These are phyloP conservation scores for Gadus macrocephalus DNA, from an alignment of 2,113 vertebrate genomes.

Conservation along the genomic window DNA sequence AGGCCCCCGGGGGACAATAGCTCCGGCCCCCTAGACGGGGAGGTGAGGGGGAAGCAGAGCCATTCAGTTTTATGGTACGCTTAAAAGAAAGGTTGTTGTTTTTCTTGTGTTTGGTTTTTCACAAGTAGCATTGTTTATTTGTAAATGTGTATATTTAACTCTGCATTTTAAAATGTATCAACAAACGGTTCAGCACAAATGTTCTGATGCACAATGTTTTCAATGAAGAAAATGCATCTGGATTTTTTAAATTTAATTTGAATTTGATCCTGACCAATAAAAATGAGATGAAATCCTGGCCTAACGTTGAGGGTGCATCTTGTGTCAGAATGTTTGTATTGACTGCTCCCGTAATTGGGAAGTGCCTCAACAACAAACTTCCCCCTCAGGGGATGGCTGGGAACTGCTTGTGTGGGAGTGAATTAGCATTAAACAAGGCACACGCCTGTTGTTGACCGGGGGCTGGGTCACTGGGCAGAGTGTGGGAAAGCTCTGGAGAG, in stretches of 20 bases:
- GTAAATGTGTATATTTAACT: neutral
- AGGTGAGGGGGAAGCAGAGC: conserved; percentile 15
- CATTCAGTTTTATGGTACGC: conserved; percentile 21
- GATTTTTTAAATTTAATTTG: neutral
- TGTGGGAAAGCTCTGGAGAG: conserved; percentile 71
- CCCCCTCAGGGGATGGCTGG: conserved; percentile 18
- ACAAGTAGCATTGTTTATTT: neutral
- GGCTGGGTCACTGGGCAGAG: conserved; percentile 51
- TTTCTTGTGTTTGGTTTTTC: conserved; percentile 4
- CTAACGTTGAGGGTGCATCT: conserved; percentile 5
- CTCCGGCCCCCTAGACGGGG: conserved; percentile 33
- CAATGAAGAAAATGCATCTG: neutral
- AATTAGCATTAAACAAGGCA: conserved; percentile 73
- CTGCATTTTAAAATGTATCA: too few species aligned
- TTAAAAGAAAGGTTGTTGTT: conserved; percentile 19
- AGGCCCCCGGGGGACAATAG: conserved; percentile 50
- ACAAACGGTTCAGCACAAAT: too few species aligned
- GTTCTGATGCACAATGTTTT: too few species aligned
- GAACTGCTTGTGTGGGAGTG: conserved; percentile 43
- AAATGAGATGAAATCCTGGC: neutral
- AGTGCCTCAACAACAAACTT: conserved; percentile 44
- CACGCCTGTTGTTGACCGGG: conserved; percentile 63
- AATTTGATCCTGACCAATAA: neutral
- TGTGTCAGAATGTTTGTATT: conserved; percentile 45
- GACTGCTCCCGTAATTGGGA: conserved; percentile 32